phyloP scores from a whole-genome alignment of 2,888 invertebrate species.

The Heliconius hortense region DNA sequence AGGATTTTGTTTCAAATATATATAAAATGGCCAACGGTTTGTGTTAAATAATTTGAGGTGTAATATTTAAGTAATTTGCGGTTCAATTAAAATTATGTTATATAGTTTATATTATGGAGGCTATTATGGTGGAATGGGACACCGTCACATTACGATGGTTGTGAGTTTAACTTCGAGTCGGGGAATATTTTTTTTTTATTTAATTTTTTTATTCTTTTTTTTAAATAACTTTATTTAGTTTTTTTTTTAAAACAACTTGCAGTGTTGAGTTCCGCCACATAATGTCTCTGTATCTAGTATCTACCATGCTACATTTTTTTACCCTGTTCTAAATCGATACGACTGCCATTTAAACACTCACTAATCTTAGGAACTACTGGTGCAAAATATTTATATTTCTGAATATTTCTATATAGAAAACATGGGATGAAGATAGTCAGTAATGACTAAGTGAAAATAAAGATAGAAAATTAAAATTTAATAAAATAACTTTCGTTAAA shows the following conservation, averaged over 20 bases:
- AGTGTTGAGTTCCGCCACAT: not conserved
- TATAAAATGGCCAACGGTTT: conserved; percentile 12
- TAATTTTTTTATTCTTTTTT: not conserved
- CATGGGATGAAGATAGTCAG: no score
- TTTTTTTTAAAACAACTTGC: not conserved
- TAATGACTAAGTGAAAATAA: not conserved
- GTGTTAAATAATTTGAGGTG: conserved; percentile 2
- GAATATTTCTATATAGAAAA: no score
- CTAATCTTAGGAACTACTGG: no score
- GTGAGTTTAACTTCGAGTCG: not conserved
- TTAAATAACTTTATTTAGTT: no score
- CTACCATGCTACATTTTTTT: no score
- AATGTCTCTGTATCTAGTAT: not conserved
- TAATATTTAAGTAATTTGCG: conserved; percentile 11
- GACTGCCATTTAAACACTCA: no score
- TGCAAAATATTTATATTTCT: no score
- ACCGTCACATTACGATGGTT: not conserved
- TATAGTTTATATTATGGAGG: not conserved
- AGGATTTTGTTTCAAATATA: conserved; percentile 5
- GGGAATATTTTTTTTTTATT: rapidly evolving
- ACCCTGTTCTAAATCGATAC: no score
- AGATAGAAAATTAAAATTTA: not conserved
- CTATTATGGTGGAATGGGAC: not conserved
- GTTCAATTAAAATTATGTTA: not conserved
- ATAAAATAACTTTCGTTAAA: not conserved